These are phyloP conservation scores for Pollenia griseotomentosa DNA, from an alignment of 2,888 invertebrate genomes.

Conservation along the genomic window DNA sequence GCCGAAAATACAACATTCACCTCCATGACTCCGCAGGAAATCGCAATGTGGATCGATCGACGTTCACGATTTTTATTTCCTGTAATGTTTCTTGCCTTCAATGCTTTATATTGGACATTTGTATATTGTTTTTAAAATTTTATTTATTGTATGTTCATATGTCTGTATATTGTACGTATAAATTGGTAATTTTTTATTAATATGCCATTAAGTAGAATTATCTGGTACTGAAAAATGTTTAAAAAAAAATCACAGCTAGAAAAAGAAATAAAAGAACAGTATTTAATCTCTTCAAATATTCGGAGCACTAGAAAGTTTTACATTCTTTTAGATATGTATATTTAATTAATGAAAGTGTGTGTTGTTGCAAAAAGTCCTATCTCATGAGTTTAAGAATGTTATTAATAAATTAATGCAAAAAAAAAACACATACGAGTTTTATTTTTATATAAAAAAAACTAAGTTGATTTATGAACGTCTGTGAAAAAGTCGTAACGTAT, in stretches of 20 bases:
- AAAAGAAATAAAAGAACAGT: too few species aligned
- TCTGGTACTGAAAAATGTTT: too few species aligned
- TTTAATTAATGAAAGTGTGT: neutral
- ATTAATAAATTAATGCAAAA: neutral
- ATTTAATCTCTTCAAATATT: too few species aligned
- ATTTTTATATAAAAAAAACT: too few species aligned
- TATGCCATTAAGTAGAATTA: too few species aligned
- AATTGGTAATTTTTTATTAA: too few species aligned
- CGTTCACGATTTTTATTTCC: conserved; percentile 80
- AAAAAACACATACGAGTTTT: neutral
- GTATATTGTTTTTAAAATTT: conserved; percentile 79
- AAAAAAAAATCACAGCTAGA: too few species aligned
- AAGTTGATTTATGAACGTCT: too few species aligned
- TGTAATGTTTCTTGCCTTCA: conserved; percentile 80
- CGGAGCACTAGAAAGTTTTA: too few species aligned
- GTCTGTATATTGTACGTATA: neutral
- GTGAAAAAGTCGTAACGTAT: too few species aligned
- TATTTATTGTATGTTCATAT: neutral
- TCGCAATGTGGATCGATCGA: conserved; percentile 82
- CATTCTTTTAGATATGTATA: neutral
- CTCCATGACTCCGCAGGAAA: conserved; percentile 82
- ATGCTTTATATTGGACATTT: conserved; percentile 81
- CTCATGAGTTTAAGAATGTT: conserved; percentile 51
- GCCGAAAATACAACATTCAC: conserved; percentile 79
- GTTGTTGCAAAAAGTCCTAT: conserved; percentile 26